phyloP scores from a whole-genome alignment of 2,797 vertebrate species.

The Callimico goeldii region DNA sequence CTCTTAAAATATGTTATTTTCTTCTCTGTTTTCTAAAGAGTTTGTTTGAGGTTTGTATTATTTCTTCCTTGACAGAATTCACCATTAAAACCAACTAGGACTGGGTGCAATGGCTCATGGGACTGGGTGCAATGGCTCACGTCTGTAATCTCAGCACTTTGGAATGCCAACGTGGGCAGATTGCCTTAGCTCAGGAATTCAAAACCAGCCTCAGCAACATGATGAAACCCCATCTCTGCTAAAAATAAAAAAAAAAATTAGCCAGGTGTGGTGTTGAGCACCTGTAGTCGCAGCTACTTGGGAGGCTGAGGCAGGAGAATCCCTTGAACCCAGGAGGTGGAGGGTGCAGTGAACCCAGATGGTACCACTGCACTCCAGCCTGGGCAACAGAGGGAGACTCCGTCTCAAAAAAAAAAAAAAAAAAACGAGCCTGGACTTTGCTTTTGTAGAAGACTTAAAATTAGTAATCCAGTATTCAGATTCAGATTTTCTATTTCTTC shows the following conservation, averaged over 20 bases:
- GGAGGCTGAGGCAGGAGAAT: not conserved
- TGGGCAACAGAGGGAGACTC: not conserved
- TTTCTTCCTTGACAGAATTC: conserved; percentile 24
- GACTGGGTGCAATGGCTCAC: not conserved
- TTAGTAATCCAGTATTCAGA: not conserved
- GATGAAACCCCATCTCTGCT: not conserved
- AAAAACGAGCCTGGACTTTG: not conserved
- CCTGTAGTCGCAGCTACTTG: not conserved
- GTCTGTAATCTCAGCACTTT: not conserved
- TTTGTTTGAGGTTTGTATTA: not conserved
- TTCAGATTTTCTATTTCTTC: conserved; percentile 2
- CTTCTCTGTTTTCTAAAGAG: not conserved
- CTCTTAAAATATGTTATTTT: not conserved
- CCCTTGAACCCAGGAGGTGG: not conserved
- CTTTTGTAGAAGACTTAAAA: not conserved
- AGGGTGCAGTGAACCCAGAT: not conserved
- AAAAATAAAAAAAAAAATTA: not conserved
- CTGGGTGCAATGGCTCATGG: too few relatives aligned
- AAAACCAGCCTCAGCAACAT: not conserved
- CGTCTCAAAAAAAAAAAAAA: not conserved
- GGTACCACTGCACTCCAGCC: not conserved
- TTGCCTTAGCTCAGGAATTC: not conserved
- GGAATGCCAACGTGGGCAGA: not conserved
- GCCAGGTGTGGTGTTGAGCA: too few relatives aligned
- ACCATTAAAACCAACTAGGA: not conserved